A percentile compares a stretch with the other conserved stretches of the same genome.
Evolutionary conservation across 2,113 vertebrate genomes (phyloP).

Genomic region (Catharus fuscescens): DNA sequence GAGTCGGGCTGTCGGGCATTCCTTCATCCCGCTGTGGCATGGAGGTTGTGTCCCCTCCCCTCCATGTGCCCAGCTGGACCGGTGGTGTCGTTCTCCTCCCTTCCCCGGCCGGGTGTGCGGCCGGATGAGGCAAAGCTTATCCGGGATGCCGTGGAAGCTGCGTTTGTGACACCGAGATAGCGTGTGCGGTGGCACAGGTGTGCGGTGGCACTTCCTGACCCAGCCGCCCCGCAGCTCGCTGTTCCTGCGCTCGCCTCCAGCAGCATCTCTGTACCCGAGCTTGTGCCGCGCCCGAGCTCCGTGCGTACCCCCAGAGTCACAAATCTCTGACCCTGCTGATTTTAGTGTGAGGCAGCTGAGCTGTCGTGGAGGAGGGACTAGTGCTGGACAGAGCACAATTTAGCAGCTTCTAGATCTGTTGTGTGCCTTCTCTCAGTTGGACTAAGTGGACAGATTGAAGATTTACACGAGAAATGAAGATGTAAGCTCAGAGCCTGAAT

Average conservation of each 20-base stretch:
- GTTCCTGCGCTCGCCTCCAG: too few species aligned
- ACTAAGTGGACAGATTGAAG: neutral
- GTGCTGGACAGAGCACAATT: rapidly evolving
- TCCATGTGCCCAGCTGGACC: rapidly evolving
- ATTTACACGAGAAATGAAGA: neutral
- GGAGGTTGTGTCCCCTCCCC: too few species aligned
- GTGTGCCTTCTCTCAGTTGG: neutral
- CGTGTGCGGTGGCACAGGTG: neutral
- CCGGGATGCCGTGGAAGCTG: neutral
- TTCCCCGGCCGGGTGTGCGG: rapidly evolving
- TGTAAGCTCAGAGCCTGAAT: neutral
- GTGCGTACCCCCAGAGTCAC: rapidly evolving
- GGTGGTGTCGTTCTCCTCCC: rapidly evolving
- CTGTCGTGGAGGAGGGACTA: neutral
- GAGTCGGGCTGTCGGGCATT: neutral
- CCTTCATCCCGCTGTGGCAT: rapidly evolving
- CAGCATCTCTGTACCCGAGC: rapidly evolving
- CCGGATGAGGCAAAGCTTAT: neutral
- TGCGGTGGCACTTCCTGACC: neutral
- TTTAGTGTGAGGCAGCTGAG: neutral
- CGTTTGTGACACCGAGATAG: neutral
- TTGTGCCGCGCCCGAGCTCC: neutral
- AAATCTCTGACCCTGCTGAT: neutral
- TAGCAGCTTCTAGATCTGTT: too few species aligned
- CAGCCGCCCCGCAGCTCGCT: rapidly evolving